phyloP scores from a whole-genome alignment of 1,140 invertebrate genomes.

The Cylas formicarius region DNA sequence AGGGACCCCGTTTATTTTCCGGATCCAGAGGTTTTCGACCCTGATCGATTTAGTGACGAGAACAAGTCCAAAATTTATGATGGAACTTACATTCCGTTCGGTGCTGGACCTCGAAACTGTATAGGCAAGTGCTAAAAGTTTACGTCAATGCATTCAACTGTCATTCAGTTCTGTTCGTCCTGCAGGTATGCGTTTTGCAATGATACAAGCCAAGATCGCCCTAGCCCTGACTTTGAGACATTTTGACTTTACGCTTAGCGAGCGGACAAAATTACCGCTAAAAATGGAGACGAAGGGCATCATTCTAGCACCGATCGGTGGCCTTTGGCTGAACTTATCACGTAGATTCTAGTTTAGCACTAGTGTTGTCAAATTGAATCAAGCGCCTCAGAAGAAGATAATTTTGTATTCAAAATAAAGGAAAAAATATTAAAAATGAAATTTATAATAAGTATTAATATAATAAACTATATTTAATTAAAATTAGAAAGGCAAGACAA shows the following conservation, averaged over 20 bases:
- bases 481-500: too few species aligned
- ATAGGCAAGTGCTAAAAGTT: slow-evolving; percentile 44
- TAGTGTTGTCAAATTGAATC: too few species aligned
- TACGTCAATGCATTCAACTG: neutral
- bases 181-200: slow-evolving; percentile 45
- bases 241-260: slow-evolving; percentile 38
- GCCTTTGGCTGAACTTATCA: slow-evolving; percentile 39
- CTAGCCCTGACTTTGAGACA: slow-evolving; percentile 28
- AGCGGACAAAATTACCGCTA: slow-evolving; percentile 41
- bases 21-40: slow-evolving; percentile 58
- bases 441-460: too few species aligned
- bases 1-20: slow-evolving; percentile 51
- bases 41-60: slow-evolving; percentile 54
- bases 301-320: slow-evolving; percentile 40
- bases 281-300: slow-evolving; percentile 43
- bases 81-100: slow-evolving; percentile 57
- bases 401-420: too few species aligned
- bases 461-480: too few species aligned
- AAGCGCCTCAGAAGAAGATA: too few species aligned
- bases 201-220: slow-evolving; percentile 41
- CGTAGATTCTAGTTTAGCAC: neutral
- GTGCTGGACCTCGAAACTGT: slow-evolving; percentile 60
- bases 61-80: slow-evolving; percentile 41
- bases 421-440: too few species aligned
- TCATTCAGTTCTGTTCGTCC: slow-evolving; percentile 16